These are phyloP conservation scores for Tetragnatha versicolor DNA, from an alignment of 1,140 invertebrate genomes.

Conservation along the genomic window DNA sequence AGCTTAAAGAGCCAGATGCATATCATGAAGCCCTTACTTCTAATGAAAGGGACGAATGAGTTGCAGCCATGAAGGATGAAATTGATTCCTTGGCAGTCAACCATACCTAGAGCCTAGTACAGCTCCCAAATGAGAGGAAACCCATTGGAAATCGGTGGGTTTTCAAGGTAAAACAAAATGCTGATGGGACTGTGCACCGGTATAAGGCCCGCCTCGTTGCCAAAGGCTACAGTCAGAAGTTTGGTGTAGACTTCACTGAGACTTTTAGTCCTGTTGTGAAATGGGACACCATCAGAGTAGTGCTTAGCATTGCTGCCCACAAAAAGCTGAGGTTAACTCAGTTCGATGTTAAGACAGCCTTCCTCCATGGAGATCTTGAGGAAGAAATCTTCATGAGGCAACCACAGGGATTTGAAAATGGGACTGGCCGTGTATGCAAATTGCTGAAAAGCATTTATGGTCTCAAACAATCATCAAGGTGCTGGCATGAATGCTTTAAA, in stretches of 20 bases:
- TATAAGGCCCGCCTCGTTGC: conserved; percentile 63
- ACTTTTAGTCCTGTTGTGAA: conserved; percentile 60
- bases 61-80: conserved; percentile 57
- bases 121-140: conserved; percentile 61
- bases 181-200: not conserved
- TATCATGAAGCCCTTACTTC: conserved; percentile 52
- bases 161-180: conserved; percentile 62
- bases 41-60: conserved; percentile 54
- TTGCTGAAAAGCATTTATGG: conserved; percentile 64
- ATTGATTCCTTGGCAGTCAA: conserved; percentile 59
- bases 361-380: conserved; percentile 62
- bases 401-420: conserved; percentile 62
- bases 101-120: conserved; percentile 62
- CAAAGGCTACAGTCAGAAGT: conserved; percentile 63
- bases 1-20: not conserved
- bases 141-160: conserved; percentile 64
- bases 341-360: conserved; percentile 27
- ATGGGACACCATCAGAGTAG: conserved; percentile 56
- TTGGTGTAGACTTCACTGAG: conserved; percentile 62
- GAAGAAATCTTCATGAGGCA: conserved; percentile 64
- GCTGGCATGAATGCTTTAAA: conserved; percentile 61
- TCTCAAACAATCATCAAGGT: conserved; percentile 63
- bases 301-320: conserved; percentile 48
- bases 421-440: conserved; percentile 55
- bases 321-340: conserved; percentile 10